Evolutionary conservation across 2,797 vertebrate genomes (phyloP).

Genomic region (Gorsachius magnificus): DNA sequence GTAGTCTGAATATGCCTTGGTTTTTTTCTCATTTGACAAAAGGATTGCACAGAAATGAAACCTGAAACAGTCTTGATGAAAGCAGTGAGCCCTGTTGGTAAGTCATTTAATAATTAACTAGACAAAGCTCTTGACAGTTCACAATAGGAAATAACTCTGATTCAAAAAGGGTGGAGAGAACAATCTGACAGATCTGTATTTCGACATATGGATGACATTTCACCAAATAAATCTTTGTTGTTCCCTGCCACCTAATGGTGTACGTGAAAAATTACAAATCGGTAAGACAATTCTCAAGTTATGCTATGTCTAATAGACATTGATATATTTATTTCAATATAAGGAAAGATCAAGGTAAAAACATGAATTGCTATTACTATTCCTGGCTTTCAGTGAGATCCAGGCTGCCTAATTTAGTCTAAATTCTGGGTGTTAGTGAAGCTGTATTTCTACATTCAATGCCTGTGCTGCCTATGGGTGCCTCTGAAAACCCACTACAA

Average conservation of each 20-base stretch:
- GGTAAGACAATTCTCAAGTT: neutral
- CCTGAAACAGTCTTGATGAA: neutral
- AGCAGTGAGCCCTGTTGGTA: neutral
- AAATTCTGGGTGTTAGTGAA: neutral
- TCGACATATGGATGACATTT: neutral
- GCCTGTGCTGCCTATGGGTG: neutral
- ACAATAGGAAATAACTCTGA: slow-evolving; percentile 4
- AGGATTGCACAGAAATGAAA: slow-evolving; percentile 1
- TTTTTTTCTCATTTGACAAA: neutral
- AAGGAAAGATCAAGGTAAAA: neutral
- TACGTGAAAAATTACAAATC: neutral
- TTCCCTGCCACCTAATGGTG: slow-evolving; percentile 59
- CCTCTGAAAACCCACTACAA: neutral
- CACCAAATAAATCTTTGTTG: slow-evolving; percentile 12
- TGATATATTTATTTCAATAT: neutral
- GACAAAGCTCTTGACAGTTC: slow-evolving; percentile 34
- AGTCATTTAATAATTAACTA: slow-evolving; percentile 16
- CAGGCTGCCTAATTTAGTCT: neutral
- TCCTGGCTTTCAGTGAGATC: neutral
- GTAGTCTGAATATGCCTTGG: neutral
- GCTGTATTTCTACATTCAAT: neutral
- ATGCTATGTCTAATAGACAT: neutral
- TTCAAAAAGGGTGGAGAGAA: slow-evolving; percentile 22
- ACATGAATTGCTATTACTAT: neutral
- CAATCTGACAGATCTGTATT: neutral